A percentile compares a stretch with the other conserved stretches of the same genome.
phyloP scores from a whole-genome alignment of 2,797 vertebrate genomes.

The Pangasius krempfi region DNA sequence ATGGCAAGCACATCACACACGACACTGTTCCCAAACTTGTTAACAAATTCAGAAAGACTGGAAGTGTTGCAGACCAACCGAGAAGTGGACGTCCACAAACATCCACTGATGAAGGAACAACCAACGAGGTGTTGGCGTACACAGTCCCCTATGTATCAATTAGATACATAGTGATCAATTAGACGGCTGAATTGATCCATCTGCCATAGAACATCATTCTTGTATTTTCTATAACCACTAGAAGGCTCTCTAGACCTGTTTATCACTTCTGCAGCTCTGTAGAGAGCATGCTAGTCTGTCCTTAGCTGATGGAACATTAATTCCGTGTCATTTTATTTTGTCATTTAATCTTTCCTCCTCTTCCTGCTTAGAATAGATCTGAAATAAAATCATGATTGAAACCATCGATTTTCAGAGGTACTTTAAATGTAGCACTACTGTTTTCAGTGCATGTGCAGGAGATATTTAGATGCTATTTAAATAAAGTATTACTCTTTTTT shows the following conservation, averaged over 20 bases:
- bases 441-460: background rate
- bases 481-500: background rate
- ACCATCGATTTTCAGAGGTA: background rate
- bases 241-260: slow-evolving; percentile 14
- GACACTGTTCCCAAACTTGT: too few species aligned
- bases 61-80: too few species aligned
- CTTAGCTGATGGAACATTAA: background rate
- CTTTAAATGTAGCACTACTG: background rate
- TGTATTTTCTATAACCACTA: slow-evolving; percentile 9
- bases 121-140: too few species aligned
- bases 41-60: too few species aligned
- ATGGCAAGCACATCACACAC: too few species aligned
- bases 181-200: background rate
- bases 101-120: too few species aligned
- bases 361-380: background rate
- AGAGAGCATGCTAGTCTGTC: background rate
- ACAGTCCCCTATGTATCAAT: too few species aligned
- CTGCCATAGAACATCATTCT: background rate
- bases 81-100: too few species aligned
- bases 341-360: background rate
- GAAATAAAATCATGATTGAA: background rate
- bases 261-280: background rate
- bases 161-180: too few species aligned
- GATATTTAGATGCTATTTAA: background rate
- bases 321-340: background rate